Percentiles rank a stretch among this genome's conserved stretches.
phyloP scores from a whole-genome alignment of 2,113 vertebrate species.

The Tupaia chinensis region DNA sequence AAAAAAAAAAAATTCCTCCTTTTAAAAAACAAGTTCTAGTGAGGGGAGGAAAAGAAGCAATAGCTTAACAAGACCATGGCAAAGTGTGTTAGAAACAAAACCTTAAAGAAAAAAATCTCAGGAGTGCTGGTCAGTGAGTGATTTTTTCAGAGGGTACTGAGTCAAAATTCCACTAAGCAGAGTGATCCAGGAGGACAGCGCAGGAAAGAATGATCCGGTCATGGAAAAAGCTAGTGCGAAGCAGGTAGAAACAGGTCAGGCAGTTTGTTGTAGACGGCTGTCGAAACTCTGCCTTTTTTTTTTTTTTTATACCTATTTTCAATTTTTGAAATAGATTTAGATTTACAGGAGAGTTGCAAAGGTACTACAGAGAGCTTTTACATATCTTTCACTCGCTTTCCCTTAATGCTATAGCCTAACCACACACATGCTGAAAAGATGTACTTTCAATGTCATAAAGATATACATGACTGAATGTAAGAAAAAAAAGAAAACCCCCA shows the following conservation, averaged over 20 bases:
- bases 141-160: background rate
- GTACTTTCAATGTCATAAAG: too few relatives aligned
- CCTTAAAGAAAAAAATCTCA: background rate
- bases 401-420: background rate
- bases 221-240: background rate
- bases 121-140: too few relatives aligned
- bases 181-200: background rate
- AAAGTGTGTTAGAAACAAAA: background rate
- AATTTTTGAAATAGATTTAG: background rate
- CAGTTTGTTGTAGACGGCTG: fast-evolving
- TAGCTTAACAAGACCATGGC: fast-evolving
- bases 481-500: too few relatives aligned
- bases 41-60: background rate
- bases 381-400: fast-evolving
- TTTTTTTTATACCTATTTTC: background rate
- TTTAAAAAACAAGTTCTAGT: background rate
- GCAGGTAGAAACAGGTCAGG: background rate
- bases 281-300: background rate
- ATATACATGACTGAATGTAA: too few relatives aligned
- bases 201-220: background rate
- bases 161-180: background rate
- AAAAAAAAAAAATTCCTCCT: background rate
- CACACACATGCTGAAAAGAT: background rate
- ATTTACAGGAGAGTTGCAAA: background rate
- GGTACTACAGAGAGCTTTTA: too few relatives aligned